phyloP scores from a whole-genome alignment of 2,113 vertebrate genomes.

The Tamias sibiricus region DNA sequence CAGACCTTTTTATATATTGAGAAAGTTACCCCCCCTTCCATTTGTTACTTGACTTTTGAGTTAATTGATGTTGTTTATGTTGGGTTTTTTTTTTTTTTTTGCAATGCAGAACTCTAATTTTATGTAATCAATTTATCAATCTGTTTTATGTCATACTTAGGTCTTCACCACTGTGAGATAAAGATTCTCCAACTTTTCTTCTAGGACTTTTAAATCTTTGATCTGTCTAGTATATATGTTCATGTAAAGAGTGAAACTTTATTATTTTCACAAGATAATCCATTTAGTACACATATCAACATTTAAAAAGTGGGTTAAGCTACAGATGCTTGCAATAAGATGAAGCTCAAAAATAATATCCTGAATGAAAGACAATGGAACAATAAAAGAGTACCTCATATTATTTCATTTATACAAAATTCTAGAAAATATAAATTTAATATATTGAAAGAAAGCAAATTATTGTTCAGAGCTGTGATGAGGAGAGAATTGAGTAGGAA shows the following conservation, averaged over 20 bases:
- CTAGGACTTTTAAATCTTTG: not conserved
- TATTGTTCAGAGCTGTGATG: not conserved
- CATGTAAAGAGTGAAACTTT: not conserved
- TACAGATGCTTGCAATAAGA: not conserved
- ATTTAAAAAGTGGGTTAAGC: not conserved
- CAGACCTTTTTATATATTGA: not conserved
- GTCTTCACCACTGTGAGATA: not conserved
- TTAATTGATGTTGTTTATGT: not conserved
- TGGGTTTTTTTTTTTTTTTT: not conserved
- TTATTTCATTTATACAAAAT: not conserved
- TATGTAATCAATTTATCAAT: not conserved
- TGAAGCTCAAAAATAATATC: conserved; percentile 13
- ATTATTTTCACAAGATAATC: conserved; percentile 3
- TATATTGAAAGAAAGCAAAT: not conserved
- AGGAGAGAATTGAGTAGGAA: not conserved
- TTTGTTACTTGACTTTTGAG: not conserved
- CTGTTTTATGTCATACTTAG: not conserved
- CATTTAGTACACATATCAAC: not conserved
- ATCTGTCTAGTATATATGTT: not conserved
- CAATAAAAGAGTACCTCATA: not conserved
- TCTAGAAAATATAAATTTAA: not conserved
- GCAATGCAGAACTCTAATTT: not conserved
- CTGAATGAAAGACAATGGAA: not conserved
- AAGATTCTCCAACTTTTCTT: no score
- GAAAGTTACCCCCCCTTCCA: not conserved